These are phyloP conservation scores for Mesorhabditis belari DNA, from an alignment of 2,888 invertebrate species.

Conservation along the genomic window DNA sequence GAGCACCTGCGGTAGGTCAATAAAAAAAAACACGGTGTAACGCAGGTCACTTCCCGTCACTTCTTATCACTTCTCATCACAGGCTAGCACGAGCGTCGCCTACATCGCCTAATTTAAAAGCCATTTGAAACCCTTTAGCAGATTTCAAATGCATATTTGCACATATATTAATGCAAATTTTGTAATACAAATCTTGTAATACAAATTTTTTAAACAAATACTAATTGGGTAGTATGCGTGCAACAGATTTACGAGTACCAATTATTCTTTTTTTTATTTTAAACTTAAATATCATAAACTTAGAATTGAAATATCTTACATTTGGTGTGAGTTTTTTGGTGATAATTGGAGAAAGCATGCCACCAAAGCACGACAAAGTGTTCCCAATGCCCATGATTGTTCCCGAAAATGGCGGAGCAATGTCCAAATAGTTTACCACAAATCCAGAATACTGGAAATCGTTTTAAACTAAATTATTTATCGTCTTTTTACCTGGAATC, in stretches of 20 bases:
- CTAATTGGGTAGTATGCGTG: too few relatives aligned
- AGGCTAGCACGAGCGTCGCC: too few relatives aligned
- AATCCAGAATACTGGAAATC: slow-evolving; percentile 50
- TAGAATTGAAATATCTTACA: slow-evolving; percentile 13
- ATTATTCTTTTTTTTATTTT: background rate
- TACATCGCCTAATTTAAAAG: too few relatives aligned
- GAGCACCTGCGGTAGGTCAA: too few relatives aligned
- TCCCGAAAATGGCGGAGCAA: slow-evolving; percentile 49
- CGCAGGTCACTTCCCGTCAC: too few relatives aligned
- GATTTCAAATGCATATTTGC: too few relatives aligned
- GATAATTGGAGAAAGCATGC: slow-evolving; percentile 47
- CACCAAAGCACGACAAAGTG: slow-evolving; percentile 53
- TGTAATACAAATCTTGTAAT: background rate
- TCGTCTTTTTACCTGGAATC: background rate
- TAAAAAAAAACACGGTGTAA: too few relatives aligned
- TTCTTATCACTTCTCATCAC: background rate
- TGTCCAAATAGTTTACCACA: slow-evolving; percentile 52
- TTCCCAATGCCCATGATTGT: slow-evolving; percentile 51
- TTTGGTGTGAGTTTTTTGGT: slow-evolving; percentile 44
- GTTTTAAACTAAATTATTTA: background rate
- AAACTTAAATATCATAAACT: background rate
- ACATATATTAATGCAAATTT: background rate
- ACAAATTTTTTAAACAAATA: too few relatives aligned
- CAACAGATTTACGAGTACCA: too few relatives aligned
- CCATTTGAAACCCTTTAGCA: too few relatives aligned